Base-by-base conservation (phyloP, 1,140 invertebrate species). In the Drusus annulatus region DNA sequence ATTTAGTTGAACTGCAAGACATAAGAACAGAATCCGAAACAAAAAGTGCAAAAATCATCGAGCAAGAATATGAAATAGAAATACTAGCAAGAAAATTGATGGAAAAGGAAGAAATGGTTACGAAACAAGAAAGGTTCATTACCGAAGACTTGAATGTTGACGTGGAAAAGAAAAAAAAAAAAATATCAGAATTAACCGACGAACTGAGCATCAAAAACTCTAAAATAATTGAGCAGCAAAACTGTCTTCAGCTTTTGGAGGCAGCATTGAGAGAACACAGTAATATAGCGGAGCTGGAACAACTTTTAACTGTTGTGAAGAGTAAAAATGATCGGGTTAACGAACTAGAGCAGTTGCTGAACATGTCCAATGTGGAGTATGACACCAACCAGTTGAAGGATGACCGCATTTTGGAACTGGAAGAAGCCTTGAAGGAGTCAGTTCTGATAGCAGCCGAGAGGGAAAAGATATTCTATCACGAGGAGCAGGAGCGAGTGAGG, bases 401-500 rank as follows among this genome's bases (percentile, higher is more conserved):
- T 71, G 85, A 87, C 19, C 90, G 94, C 75, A 95, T 97, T 82
- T 91, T 94, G 83, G 95, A 96, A 87, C 86, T 97, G 60, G 95
- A 97, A 86, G 92, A 95, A 78, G 95, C 95, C 6, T 87, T 97
- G 25, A 91, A 93, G 79, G 92, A 93, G 84, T 93, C 91, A 28
- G 90, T 94, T 50, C 85, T 91, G 81, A 92, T 94, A 80, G 91
- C 92, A 16, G 90, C 91, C 2, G 92, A 94, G 76, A 88, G 91
- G 60, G 93, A 94, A 79, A 89, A 89, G 54, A 92, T 93, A 82
- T 89, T 94, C 28, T 91, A 91, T 82, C 86, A 90, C 63, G 93
- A 93, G 81, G 91, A 93, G 85, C 89, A 90, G 77, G 88, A 89
- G 76, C 89, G 91, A 82, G 91, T 91, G 84, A 89, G 90, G 83